Percentiles rank a stretch among this genome's conserved stretches.
Conservation (phyloP, 1,140 invertebrate genomes). For the Pachypeltis micranthus region DNA sequence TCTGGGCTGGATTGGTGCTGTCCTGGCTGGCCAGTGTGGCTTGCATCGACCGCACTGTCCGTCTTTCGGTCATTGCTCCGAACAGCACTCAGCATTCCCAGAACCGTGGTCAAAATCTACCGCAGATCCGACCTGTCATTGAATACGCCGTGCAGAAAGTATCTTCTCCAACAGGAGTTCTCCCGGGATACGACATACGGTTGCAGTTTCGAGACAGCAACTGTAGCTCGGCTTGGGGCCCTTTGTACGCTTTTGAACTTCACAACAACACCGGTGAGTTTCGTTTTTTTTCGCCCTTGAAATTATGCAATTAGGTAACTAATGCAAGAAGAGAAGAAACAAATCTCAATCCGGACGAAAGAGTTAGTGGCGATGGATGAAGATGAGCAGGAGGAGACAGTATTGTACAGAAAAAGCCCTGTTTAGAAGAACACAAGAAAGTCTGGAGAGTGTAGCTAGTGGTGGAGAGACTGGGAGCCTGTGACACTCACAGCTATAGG, state of each 20-base stretch:
- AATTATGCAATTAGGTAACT: no score
- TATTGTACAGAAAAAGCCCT: no score
- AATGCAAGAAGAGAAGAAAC: no score
- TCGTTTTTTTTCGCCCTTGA: no score
- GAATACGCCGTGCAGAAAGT: slow-evolving; percentile 55
- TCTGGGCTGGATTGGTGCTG: slow-evolving; percentile 1
- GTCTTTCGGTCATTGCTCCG: slow-evolving; percentile 45
- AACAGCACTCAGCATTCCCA: slow-evolving; percentile 41
- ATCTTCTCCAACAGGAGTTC: slow-evolving; percentile 42
- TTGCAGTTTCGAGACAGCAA: slow-evolving; percentile 58
- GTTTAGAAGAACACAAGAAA: no score
- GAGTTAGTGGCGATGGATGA: no score
- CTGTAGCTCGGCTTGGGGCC: slow-evolving; percentile 67
- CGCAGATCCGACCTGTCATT: slow-evolving; percentile 59
- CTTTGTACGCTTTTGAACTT: slow-evolving; percentile 66
- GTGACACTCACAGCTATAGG: no score
- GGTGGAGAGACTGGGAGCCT: no score
- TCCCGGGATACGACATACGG: slow-evolving; percentile 52
- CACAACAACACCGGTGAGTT: slow-evolving; percentile 55
- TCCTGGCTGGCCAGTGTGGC: not conserved
- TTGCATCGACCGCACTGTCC: slow-evolving; percentile 15
- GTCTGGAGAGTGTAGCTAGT: no score
- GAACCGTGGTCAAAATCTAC: slow-evolving; percentile 41
- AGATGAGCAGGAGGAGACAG: no score
- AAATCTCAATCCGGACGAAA: no score